Percentiles rank a stretch among this genome's conserved stretches.
These are phyloP conservation scores for Lepeophtheirus salmonis DNA, from an alignment of 1,140 invertebrate species.

Conservation along the genomic window DNA sequence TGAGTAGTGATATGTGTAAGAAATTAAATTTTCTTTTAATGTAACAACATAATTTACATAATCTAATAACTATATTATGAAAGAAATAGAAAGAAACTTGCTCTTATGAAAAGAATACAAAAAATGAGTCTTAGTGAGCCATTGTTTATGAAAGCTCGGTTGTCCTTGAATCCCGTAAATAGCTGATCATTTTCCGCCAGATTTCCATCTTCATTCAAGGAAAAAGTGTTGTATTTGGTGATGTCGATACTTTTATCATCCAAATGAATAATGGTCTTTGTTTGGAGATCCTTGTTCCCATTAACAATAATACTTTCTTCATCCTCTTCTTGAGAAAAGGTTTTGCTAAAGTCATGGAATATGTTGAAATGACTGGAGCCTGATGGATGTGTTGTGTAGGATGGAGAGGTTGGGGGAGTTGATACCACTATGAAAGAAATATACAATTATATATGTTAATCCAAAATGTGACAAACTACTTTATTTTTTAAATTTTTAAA, in stretches of 20 bases:
- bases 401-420: neutral
- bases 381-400: neutral
- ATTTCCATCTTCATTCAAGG: neutral
- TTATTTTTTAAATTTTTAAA: no score
- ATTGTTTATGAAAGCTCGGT: neutral
- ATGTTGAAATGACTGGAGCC: neutral
- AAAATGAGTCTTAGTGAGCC: neutral
- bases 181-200: no score
- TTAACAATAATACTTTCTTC: neutral
- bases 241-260: neutral
- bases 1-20: no score
- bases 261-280: neutral
- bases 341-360: neutral
- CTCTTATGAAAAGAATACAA: no score
- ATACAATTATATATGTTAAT: no score
- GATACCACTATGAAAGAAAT: neutral
- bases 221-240: neutral
- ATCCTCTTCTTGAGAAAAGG: neutral
- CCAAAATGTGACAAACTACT: no score
- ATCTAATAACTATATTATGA: no score
- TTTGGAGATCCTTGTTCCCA: neutral
- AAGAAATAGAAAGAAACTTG: no score
- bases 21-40: no score
- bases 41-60: no score
- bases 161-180: neutral